Evolutionary conservation across 2,113 vertebrate genomes (phyloP), one percentile per base, ranked within the genome.

Genomic region (Dromaius novaehollandiae): DNA sequence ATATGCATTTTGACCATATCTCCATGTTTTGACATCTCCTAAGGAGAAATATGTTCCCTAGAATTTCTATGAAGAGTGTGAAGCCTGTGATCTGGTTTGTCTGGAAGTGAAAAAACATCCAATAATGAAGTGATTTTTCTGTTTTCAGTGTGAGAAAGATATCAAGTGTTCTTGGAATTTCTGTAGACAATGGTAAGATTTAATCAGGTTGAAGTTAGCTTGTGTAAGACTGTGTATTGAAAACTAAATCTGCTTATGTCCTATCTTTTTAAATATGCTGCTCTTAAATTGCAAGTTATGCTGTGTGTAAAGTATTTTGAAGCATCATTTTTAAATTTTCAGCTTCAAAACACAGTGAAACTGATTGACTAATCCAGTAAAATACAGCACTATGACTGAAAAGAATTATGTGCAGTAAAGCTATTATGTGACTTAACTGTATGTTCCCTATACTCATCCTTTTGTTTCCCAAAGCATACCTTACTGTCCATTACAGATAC

Each of bases 91-190:
- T 97, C 97, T 97, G 71, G 92, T 97, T 94, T 98, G 93, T 88
- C 81, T 96, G 82, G 96, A 92, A 98, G 87, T 98, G 90, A 97
- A 98, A 97, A 98, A 97, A 86, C 97, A 68, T 96, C 96, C 98
- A 99, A 98, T 99, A 99, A 99, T 98, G 88, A 98, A 99, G 98
- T 98, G 98, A 98, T 98, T 98, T 99, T 99, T 99, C 98, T 99
- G 99, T 99, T 99, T 99, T 99, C 99, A 99, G 99, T 99, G 99
- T 99, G 98, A 99, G 99, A 99, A 99, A 99, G 98, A 99, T 99
- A 99, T 99, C 99, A 99, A 99, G 99, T 99, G 98, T 99, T 98
- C 99, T 99, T 99, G 99, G 99, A 98, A 99, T 99, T 99, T 99
- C 99, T 99, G 99, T 99, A 99, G 99, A 99, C 97, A 99, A 99